Evolutionary conservation across 1,140 invertebrate species (phyloP), one percentile per base, ranked within the genome.

Genomic region (Dreissena polymorpha): DNA sequence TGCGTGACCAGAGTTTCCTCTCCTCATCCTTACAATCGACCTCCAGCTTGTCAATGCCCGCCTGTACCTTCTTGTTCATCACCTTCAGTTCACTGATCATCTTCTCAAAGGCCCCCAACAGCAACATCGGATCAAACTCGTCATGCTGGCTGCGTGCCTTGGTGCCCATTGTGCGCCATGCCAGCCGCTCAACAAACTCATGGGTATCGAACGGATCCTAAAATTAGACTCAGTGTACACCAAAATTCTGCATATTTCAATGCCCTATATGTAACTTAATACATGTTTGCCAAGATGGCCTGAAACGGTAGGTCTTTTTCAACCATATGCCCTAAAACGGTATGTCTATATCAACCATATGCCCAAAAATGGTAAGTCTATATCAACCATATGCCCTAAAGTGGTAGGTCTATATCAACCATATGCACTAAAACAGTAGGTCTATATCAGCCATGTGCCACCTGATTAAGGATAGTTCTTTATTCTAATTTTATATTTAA

Each of bases 131-230:
- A 87, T 94, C 93, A 88, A 94, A 94, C 50, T 95, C 86, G 95
- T 94, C 89, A 71, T 86, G 85, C 39, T 85, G 90, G 53, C 87
- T 88, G 80, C 90, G 73, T 74, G 90, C 89, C 77, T 91, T 93
- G 13, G 87, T 91, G 74, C 97, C 97, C 87, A 97, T 96, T 55
- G 97, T 97, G 90, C 97, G 95, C 96, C 98, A 98, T 79, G 98
- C 98, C 86, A 99, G 94, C 79, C 98, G 94, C 93, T 99, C 98
- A 0, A 99, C 98, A 95, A 99, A 99, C 90, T 99, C 98, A 93
- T 98, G 97, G 27, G 97, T 95, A 94, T 99, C 97, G 93, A 99
- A 99, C 0, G 98, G 97, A 91, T 99, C 97, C 97, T 95, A 85
- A 51, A 88, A 69, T 29, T 57, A 80, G 51, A 85, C 69, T 51